Evolutionary conservation across 2,113 vertebrate species (phyloP).

Genomic region (Cochlearius cochlearius): DNA sequence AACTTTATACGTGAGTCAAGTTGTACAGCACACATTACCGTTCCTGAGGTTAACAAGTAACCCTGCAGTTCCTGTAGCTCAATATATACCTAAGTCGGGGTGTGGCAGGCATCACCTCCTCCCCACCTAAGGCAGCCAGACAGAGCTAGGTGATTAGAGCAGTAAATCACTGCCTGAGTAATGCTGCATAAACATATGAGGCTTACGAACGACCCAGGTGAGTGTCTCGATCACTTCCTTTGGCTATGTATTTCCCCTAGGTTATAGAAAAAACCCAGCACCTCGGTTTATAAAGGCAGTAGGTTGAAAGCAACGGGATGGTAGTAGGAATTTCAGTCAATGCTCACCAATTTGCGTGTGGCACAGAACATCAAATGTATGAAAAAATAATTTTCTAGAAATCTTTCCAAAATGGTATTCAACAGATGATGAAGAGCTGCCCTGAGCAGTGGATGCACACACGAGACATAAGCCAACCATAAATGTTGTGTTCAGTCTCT

Average conservation of each 20-base stretch:
- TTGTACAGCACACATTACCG: slow-evolving; percentile 10
- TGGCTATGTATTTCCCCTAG: slow-evolving; percentile 44
- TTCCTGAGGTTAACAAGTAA: slow-evolving; percentile 57
- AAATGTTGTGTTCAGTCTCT: not conserved
- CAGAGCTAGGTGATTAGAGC: slow-evolving; percentile 57
- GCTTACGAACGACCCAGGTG: slow-evolving; percentile 21
- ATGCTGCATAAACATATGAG: slow-evolving; percentile 60
- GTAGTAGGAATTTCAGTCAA: not conserved
- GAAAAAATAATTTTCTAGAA: not conserved
- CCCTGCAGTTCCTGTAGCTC: slow-evolving; percentile 59
- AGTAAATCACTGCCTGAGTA: slow-evolving; percentile 84
- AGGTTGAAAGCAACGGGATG: not conserved
- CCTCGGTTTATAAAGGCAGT: not conserved
- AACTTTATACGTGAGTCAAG: slow-evolving; percentile 83
- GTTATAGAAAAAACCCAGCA: not conserved
- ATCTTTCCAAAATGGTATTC: not conserved
- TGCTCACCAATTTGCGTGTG: not conserved
- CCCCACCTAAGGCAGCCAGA: slow-evolving; percentile 71
- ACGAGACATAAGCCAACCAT: not conserved
- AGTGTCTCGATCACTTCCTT: slow-evolving; percentile 44
- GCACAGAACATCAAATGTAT: not conserved
- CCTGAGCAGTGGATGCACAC: not conserved
- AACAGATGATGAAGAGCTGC: not conserved
- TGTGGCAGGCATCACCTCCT: slow-evolving; percentile 72
- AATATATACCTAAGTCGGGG: slow-evolving; percentile 43